Conservation (phyloP, 1,140 invertebrate species). For the Thrips palmi region DNA sequence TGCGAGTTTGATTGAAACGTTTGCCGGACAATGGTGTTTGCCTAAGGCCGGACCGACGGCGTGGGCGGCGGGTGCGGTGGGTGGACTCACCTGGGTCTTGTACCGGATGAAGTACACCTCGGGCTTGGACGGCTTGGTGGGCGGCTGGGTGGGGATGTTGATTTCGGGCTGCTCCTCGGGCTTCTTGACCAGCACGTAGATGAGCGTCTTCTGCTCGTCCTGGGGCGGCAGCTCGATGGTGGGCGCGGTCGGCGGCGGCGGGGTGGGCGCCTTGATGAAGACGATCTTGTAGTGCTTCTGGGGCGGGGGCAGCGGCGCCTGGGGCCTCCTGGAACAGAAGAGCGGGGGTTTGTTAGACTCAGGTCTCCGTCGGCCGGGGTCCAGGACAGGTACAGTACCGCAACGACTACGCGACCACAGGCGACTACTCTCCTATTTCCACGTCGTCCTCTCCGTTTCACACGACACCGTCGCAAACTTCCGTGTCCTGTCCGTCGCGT, state of each 20-base stretch:
- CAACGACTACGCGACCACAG: too few relatives aligned
- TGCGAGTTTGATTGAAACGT: not conserved
- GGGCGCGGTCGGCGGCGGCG: constrained; percentile 55
- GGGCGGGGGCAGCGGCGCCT: constrained; percentile 33
- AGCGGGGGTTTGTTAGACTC: too few relatives aligned
- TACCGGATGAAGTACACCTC: constrained; percentile 78
- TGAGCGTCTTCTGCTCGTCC: constrained; percentile 71
- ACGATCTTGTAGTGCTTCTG: constrained; percentile 82
- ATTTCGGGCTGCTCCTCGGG: constrained; percentile 63
- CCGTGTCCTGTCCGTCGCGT: too few relatives aligned
- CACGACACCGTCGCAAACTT: too few relatives aligned
- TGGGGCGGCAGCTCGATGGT: constrained; percentile 48
- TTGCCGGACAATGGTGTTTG: not conserved
- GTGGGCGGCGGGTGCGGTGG: not conserved
- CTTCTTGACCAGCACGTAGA: constrained; percentile 78
- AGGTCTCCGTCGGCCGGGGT: too few relatives aligned
- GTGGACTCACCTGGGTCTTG: constrained; percentile 47
- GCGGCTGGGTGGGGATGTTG: constrained; percentile 52
- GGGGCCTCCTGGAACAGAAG: constrained; percentile 12
- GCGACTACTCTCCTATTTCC: too few relatives aligned
- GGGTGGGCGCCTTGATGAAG: constrained; percentile 70
- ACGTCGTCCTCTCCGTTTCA: too few relatives aligned
- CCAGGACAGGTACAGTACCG: too few relatives aligned
- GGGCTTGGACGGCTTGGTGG: constrained; percentile 64
- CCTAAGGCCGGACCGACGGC: not conserved